Base-by-base conservation (phyloP, 2,888 invertebrate genomes). In the Platycheirus albimanus region DNA sequence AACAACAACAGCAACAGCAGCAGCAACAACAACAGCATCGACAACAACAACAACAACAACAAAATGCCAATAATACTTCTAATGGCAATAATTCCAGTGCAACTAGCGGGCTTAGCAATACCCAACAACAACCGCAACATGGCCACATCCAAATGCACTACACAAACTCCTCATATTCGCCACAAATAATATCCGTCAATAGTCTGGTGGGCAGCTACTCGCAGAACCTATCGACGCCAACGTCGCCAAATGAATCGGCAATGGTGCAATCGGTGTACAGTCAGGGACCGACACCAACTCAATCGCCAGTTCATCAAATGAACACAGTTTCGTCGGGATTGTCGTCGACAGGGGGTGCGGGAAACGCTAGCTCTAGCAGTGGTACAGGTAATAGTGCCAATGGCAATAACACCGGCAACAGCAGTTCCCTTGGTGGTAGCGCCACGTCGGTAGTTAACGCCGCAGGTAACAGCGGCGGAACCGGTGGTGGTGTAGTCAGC, bases 161-260 rank as follows among this genome's bases (percentile, higher is more conserved):
- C 66, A 86, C 85, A 64, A 85, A 84, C 24, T 85, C 87, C 24
- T 81, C 90, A 19, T 91, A 91, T 86, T 89, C 91, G 38, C 89
- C 91, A 67, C 91, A 91, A 87, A 90, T 91, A 56, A 91, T 91
- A 83, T 89, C 91, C 63, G 91, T 91, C 11, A 91, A 91, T 87
- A 91, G 91, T 89, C 91, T 93, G 89, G 91, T 91, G 88, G 88
- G 91, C 88, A 89, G 91, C 87, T 89, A 92, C 90, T 88, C 91
- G 87, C 90, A 93, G 90, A 92, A 92, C 86, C 91, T 93, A 86
- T 92, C 92, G 45, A 91, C 92, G 86, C 92, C 94, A 90, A 89
- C 91, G 86, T 92, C 91, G 85, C 91, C 93, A 89, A 92, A 93
- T 88, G 93, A 92, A 86, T 92, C 92, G 61, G 90, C 91, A 89